A percentile compares a stretch with the other conserved stretches of the same genome.
phyloP scores from a whole-genome alignment of 2,888 invertebrate species.

The Heliconius aoede region DNA sequence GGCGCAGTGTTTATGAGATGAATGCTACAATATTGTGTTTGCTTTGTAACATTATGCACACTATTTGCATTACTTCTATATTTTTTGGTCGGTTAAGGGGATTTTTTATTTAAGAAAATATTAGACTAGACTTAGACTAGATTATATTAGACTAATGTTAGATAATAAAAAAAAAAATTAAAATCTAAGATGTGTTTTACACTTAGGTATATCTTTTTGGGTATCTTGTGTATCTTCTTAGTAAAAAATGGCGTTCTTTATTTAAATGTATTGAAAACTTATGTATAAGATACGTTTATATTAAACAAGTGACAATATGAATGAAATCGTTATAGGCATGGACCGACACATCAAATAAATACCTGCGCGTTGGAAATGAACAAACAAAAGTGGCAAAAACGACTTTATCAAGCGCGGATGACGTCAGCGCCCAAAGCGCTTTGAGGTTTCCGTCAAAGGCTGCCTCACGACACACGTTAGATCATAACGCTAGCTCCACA shows the following conservation, averaged over 20 bases:
- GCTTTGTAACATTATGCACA: constrained; percentile 8
- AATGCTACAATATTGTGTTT: constrained; percentile 29
- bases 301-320: constrained; percentile 11
- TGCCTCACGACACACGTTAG: constrained; percentile 51
- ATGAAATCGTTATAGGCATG: constrained; percentile 27
- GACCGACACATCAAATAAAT: constrained; percentile 42
- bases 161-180: too few species aligned
- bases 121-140: too few species aligned
- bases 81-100: neutral
- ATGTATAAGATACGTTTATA: neutral
- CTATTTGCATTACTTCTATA: neutral
- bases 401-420: constrained; percentile 50
- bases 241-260: too few species aligned
- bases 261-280: neutral
- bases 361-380: constrained; percentile 49
- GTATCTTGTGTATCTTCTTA: too few species aligned
- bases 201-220: too few species aligned
- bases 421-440: constrained; percentile 49
- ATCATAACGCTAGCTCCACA: constrained; percentile 54
- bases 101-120: neutral
- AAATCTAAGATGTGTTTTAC: too few species aligned
- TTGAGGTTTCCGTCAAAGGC: constrained; percentile 54
- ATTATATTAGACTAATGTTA: too few species aligned
- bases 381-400: constrained; percentile 50
- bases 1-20: constrained; percentile 32